Evolutionary conservation across 2,113 vertebrate genomes (phyloP).

Genomic region (Amphiprion ocellaris): DNA sequence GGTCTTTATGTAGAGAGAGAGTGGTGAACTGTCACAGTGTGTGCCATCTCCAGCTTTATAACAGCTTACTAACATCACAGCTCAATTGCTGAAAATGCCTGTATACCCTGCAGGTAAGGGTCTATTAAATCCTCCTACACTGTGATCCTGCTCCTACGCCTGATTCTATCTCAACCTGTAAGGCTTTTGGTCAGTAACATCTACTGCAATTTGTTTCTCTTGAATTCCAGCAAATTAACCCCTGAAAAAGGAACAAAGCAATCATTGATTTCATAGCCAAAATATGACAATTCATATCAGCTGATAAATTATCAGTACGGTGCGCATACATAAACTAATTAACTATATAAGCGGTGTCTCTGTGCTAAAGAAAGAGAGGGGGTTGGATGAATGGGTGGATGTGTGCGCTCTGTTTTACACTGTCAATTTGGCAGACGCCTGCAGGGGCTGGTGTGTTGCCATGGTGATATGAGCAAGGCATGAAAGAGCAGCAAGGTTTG

Average conservation of each 20-base stretch:
- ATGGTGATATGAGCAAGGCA: conserved; percentile 86
- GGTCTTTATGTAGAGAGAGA: conserved; percentile 66
- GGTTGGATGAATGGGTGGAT: conserved; percentile 81
- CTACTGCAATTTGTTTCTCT: conserved; percentile 72
- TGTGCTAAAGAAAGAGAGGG: conserved; percentile 70
- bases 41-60: conserved; percentile 74
- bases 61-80: conserved; percentile 80
- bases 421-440: conserved; percentile 86
- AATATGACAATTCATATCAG: conserved; percentile 26
- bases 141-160: conserved; percentile 78
- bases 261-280: conserved; percentile 32
- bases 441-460: conserved; percentile 87
- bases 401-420: conserved; percentile 85
- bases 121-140: conserved; percentile 83
- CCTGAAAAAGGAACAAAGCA: conserved; percentile 45
- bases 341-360: conserved; percentile 60
- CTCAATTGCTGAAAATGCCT: conserved; percentile 83
- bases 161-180: conserved; percentile 80
- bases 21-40: conserved; percentile 78
- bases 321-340: conserved; percentile 63
- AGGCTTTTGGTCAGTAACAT: conserved; percentile 79
- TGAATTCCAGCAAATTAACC: conserved; percentile 72
- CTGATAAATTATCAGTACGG: conserved; percentile 61
- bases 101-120: conserved; percentile 81
- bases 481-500: conserved; percentile 87